A percentile compares a stretch with the other conserved stretches of the same genome.
These are phyloP conservation scores for Limenitis camilla DNA, from an alignment of 2,888 invertebrate species.

Conservation along the genomic window DNA sequence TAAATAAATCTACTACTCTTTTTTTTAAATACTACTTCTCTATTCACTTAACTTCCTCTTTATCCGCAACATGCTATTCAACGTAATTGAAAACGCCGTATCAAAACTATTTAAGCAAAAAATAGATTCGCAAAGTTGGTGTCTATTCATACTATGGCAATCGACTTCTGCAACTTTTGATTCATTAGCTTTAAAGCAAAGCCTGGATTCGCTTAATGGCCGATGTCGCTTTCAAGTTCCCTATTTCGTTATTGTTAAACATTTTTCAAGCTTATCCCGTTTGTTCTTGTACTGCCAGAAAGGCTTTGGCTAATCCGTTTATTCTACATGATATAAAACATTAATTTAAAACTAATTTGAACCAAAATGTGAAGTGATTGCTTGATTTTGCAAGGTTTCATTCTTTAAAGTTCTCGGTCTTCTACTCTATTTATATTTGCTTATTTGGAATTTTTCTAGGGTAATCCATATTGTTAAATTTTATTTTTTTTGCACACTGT, in stretches of 20 bases:
- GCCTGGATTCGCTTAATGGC: conserved; percentile 43
- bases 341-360: conserved; percentile 4
- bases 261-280: conserved; percentile 57
- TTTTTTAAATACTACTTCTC: neutral
- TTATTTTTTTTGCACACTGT: too few species aligned
- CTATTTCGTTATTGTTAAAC: conserved; percentile 57
- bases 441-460: too few species aligned
- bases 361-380: too few species aligned
- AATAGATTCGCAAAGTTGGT: conserved; percentile 16
- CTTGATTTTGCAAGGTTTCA: too few species aligned
- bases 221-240: conserved; percentile 56
- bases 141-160: conserved; percentile 14
- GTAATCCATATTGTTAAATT: too few species aligned
- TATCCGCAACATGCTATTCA: neutral
- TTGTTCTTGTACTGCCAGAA: conserved; percentile 42
- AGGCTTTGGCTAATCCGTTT: conserved; percentile 43
- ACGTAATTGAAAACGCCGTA: conserved; percentile 9
- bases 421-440: too few species aligned
- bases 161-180: conserved; percentile 39
- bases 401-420: too few species aligned
- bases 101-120: conserved; percentile 12
- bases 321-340: conserved; percentile 28
- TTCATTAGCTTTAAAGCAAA: conserved; percentile 41
- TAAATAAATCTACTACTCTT: too few species aligned
- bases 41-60: neutral